Evolutionary conservation across 1,140 invertebrate species (phyloP).

Genomic region (Nilaparvata lugens): DNA sequence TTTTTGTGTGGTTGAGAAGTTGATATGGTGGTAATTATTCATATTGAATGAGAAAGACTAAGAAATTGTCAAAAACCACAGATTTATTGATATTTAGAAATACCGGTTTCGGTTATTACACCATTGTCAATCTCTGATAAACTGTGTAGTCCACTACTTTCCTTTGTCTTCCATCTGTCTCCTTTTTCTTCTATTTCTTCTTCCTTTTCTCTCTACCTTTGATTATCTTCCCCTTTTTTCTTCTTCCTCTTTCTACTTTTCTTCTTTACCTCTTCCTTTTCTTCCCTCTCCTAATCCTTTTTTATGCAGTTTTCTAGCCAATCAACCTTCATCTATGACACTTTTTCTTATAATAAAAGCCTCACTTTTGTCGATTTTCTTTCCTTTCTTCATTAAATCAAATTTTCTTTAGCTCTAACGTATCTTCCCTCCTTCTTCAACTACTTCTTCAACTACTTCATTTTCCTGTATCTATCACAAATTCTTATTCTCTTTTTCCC

Average conservation of each 20-base stretch:
- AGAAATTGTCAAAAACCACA: too few species aligned
- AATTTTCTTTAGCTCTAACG: too few species aligned
- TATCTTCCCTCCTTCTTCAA: neutral
- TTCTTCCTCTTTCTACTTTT: neutral
- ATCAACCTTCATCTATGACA: neutral
- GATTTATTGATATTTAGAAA: too few species aligned
- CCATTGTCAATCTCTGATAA: too few species aligned
- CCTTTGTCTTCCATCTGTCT: too few species aligned
- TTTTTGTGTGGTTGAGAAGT: too few species aligned
- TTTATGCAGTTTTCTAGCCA: neutral
- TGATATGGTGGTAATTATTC: too few species aligned
- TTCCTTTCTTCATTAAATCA: neutral
- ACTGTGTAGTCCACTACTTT: too few species aligned
- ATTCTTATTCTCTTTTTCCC: neutral
- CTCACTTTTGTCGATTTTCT: neutral
- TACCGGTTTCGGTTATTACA: too few species aligned
- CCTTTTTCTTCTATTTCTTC: too few species aligned
- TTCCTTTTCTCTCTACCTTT: neutral
- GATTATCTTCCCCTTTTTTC: neutral
- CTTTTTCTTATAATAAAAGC: neutral
- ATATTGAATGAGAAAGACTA: too few species aligned
- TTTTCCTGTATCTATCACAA: neutral
- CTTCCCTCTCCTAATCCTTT: neutral
- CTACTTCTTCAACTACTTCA: too few species aligned
- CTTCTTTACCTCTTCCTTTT: neutral